Conservation (phyloP, 2,113 vertebrate species). For the Kryptolebias marmoratus region DNA sequence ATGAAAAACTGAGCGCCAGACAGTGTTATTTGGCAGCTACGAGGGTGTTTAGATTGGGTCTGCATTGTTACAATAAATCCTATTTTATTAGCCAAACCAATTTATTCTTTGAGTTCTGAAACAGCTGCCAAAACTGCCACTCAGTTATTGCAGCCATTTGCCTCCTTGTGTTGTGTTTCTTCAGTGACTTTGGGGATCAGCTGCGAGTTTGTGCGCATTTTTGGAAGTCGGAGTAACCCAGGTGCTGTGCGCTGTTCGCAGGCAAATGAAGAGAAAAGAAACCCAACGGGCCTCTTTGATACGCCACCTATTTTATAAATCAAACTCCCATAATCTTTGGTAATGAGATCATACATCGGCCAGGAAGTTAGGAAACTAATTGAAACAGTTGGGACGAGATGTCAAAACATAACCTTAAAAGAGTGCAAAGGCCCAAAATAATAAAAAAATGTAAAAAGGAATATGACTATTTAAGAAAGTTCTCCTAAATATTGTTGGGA, state of each 20-base stretch:
- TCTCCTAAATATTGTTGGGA: no score
- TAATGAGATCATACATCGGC: neutral
- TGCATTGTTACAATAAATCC: conserved; percentile 41
- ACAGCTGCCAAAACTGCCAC: conserved; percentile 21
- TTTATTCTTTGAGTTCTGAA: conserved; percentile 38
- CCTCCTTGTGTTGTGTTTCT: conserved; percentile 34
- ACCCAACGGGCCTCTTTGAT: no score
- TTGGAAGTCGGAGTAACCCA: neutral
- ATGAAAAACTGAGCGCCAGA: conserved; percentile 35
- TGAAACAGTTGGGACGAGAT: no score
- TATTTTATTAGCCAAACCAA: conserved; percentile 51
- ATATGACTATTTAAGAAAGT: no score
- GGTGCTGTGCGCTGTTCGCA: neutral
- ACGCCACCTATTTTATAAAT: neutral
- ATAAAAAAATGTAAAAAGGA: no score
- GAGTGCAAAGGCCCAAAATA: no score
- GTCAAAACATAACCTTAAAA: no score
- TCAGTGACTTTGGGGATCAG: conserved; percentile 25
- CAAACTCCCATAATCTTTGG: neutral
- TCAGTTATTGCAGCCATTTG: conserved; percentile 61
- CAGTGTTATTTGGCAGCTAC: conserved; percentile 44
- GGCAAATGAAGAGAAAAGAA: neutral
- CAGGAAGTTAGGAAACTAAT: no score
- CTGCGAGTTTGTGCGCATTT: neutral
- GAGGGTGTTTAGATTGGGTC: conserved; percentile 11